Evolutionary conservation across 2,797 vertebrate genomes (phyloP).

Genomic region (Gymnoscopelus braueri): DNA sequence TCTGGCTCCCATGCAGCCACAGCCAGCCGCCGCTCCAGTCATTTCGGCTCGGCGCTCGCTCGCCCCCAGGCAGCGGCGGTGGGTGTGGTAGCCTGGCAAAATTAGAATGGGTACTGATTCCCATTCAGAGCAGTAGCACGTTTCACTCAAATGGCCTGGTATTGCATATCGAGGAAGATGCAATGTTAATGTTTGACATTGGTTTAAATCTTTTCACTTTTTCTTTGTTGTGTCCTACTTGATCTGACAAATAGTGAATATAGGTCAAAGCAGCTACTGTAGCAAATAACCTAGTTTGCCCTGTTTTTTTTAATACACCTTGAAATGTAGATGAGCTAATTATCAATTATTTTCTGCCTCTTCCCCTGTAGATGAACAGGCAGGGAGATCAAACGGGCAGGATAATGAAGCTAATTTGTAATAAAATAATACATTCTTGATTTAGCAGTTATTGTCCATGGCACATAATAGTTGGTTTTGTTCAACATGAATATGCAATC

Average conservation of each 20-base stretch:
- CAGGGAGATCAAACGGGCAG: conserved; percentile 66
- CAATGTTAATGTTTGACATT: neutral
- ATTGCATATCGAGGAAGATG: conserved; percentile 18
- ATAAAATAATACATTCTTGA: conserved; percentile 48
- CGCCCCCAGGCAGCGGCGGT: conserved; percentile 56
- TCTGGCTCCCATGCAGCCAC: conserved; percentile 54
- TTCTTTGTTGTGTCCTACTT: conserved; percentile 25
- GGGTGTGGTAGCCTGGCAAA: conserved; percentile 65
- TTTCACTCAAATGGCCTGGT: conserved; percentile 35
- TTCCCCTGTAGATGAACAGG: conserved; percentile 59
- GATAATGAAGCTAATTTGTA: conserved; percentile 62
- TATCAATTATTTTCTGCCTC: conserved; percentile 57
- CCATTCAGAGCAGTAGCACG: conserved; percentile 41
- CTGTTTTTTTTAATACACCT: conserved; percentile 47
- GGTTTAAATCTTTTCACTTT: too few species aligned
- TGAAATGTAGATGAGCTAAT: conserved; percentile 67
- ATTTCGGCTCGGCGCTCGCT: neutral
- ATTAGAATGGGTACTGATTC: conserved; percentile 50
- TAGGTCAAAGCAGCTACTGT: conserved; percentile 66
- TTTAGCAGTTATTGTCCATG: conserved; percentile 52
- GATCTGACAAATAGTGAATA: conserved; percentile 52
- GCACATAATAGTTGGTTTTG: conserved; percentile 44
- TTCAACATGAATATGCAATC: conserved; percentile 54
- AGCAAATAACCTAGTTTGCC: conserved; percentile 72
- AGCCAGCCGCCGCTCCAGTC: conserved; percentile 46